A percentile compares a stretch with the other conserved stretches of the same genome.
Evolutionary conservation across 2,113 vertebrate genomes (phyloP).

Genomic region (Laterallus jamaicensis): DNA sequence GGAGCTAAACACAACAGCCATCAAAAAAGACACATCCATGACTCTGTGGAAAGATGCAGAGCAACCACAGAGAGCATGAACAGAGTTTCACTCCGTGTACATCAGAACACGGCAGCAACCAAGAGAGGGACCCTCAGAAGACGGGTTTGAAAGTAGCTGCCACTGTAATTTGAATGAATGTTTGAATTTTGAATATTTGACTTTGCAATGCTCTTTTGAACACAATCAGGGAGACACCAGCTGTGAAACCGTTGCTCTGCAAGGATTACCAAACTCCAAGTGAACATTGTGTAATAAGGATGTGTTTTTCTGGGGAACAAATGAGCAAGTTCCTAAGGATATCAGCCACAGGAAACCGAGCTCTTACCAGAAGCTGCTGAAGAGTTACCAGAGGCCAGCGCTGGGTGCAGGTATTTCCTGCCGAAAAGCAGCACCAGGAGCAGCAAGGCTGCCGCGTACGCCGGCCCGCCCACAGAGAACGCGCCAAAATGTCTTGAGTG

Average conservation of each 20-base stretch:
- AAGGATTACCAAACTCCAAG: background rate
- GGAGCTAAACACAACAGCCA: accelerated
- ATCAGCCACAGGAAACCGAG: background rate
- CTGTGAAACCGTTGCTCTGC: background rate
- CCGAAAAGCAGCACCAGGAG: background rate
- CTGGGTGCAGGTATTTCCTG: background rate
- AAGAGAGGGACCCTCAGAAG: background rate
- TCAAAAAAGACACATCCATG: background rate
- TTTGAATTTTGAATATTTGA: no score
- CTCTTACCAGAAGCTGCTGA: background rate
- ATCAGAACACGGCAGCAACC: background rate
- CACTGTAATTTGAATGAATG: background rate
- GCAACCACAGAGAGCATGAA: background rate
- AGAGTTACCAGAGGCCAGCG: background rate
- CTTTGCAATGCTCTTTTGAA: background rate
- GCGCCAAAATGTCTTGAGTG: background rate
- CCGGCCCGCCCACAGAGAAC: accelerated
- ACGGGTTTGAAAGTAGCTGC: background rate
- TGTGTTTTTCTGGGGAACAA: background rate
- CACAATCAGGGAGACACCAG: accelerated
- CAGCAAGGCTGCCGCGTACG: background rate
- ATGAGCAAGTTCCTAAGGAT: background rate
- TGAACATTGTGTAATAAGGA: background rate
- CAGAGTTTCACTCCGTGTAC: background rate
- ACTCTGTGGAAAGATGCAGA: background rate